Percentiles rank a stretch among this genome's conserved stretches.
Evolutionary conservation across 2,888 invertebrate species (phyloP).

Genomic region (Marronus borbonicus): DNA sequence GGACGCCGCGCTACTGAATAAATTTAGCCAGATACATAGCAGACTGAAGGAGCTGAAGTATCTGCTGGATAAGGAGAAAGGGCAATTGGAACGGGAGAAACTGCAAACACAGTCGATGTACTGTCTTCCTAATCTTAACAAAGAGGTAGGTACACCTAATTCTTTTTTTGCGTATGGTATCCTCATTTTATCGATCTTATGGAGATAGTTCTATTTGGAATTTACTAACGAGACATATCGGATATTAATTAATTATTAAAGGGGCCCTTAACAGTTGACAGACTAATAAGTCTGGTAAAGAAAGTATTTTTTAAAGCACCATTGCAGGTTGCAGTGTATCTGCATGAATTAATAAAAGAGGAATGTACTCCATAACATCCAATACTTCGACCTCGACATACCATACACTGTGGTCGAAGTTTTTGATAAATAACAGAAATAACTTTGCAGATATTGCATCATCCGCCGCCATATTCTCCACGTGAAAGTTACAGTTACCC

Average conservation of each 20-base stretch:
- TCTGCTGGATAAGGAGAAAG: constrained; percentile 47
- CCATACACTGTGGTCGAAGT: not conserved
- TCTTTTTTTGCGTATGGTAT: not conserved
- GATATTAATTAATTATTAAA: too few relatives aligned
- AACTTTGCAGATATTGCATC: not conserved
- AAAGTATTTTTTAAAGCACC: too few relatives aligned
- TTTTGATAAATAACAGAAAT: not conserved
- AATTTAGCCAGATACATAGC: constrained; percentile 49
- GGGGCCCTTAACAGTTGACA: too few relatives aligned
- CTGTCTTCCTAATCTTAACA: constrained; percentile 42
- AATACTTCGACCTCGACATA: too few relatives aligned
- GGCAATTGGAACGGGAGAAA: constrained; percentile 51
- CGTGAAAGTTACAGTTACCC: constrained; percentile 21
- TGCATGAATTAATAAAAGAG: too few relatives aligned
- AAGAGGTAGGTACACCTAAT: constrained; percentile 19
- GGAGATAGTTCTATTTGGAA: too few relatives aligned
- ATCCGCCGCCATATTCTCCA: constrained; percentile 6
- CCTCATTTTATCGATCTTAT: too few relatives aligned
- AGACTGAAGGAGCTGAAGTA: constrained; percentile 47
- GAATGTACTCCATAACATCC: too few relatives aligned
- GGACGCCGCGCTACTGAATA: constrained; percentile 24
- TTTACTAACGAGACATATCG: too few relatives aligned
- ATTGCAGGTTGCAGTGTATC: too few relatives aligned
- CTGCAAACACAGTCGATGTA: constrained; percentile 48
- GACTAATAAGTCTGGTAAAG: too few relatives aligned